Evolutionary conservation across 2,797 vertebrate species (phyloP).

Genomic region (Florisuga fusca): DNA sequence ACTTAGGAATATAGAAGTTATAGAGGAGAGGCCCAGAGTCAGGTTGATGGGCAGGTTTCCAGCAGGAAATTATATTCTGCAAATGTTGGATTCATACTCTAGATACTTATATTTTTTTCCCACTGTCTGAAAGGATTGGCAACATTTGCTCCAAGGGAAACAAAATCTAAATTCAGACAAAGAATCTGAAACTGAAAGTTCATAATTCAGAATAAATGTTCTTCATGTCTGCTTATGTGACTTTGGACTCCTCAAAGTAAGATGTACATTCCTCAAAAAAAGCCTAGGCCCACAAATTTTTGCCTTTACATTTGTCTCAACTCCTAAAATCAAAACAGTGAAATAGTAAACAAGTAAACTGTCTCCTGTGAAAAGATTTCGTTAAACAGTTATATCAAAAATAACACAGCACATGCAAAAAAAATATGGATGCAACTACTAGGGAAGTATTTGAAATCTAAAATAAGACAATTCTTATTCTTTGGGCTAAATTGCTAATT

Average conservation of each 20-base stretch:
- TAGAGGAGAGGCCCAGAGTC: not conserved
- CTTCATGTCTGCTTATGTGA: not conserved
- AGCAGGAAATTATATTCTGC: not conserved
- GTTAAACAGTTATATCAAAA: not conserved
- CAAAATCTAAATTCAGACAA: not conserved
- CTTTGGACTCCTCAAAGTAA: not conserved
- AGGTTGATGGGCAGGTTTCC: not conserved
- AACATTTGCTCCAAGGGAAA: not conserved
- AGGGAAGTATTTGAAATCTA: not conserved
- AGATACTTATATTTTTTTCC: not conserved
- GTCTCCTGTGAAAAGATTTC: not conserved
- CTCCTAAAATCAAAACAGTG: not conserved
- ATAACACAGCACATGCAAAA: not conserved
- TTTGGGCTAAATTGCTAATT: not conserved
- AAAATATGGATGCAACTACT: not conserved
- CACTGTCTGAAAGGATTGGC: not conserved
- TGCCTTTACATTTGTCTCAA: not conserved
- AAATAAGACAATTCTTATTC: not conserved
- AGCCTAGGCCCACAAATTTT: not conserved
- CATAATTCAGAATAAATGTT: not conserved
- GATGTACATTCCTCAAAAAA: no score
- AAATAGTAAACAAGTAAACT: not conserved
- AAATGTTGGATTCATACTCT: not conserved
- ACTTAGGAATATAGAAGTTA: not conserved
- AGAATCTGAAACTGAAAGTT: not conserved